Evolutionary conservation across 1,140 invertebrate genomes (phyloP).

Genomic region (Scaptodrosophila lebanonensis): DNA sequence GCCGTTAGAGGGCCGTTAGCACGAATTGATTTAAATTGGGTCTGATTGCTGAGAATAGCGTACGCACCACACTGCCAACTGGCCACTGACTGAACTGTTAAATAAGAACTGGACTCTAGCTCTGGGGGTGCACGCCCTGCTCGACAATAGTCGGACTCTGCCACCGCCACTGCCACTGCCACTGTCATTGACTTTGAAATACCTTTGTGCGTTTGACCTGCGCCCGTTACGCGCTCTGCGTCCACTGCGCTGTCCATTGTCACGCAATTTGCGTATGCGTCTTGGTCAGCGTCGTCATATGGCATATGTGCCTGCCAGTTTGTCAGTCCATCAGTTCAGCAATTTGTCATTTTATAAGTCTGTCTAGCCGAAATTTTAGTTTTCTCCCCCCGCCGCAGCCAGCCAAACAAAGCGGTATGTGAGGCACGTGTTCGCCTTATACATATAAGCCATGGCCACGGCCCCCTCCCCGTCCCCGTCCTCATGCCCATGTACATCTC

Average conservation of each 20-base stretch:
- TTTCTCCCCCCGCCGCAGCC: too few relatives aligned
- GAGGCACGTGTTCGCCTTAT: conserved; percentile 43
- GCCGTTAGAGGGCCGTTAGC: conserved; percentile 25
- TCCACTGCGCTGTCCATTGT: conserved; percentile 4
- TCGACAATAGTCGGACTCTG: conserved; percentile 1
- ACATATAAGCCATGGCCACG: conserved; percentile 10
- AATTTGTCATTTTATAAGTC: too few relatives aligned
- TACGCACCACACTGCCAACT: conserved; percentile 21
- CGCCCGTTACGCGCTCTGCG: not conserved
- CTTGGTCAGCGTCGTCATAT: conserved; percentile 24
- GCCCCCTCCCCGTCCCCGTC: conserved; percentile 4
- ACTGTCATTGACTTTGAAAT: conserved; percentile 44
- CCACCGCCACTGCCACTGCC: conserved; percentile 10
- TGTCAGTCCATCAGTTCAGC: too few relatives aligned
- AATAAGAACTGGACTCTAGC: too few relatives aligned
- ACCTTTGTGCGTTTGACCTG: conserved; percentile 35
- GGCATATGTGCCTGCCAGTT: conserved; percentile 17
- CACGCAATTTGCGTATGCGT: conserved; percentile 61
- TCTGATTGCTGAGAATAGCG: conserved; percentile 54
- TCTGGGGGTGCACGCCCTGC: not conserved
- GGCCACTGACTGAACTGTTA: not conserved
- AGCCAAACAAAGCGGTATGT: conserved; percentile 19
- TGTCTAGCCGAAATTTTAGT: too few relatives aligned
- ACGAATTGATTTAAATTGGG: conserved; percentile 57
- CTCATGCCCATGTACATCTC: too few relatives aligned